Percentiles rank a stretch among this genome's conserved stretches.
phyloP scores from a whole-genome alignment of 2,113 vertebrate species.

The Heptranchias perlo region DNA sequence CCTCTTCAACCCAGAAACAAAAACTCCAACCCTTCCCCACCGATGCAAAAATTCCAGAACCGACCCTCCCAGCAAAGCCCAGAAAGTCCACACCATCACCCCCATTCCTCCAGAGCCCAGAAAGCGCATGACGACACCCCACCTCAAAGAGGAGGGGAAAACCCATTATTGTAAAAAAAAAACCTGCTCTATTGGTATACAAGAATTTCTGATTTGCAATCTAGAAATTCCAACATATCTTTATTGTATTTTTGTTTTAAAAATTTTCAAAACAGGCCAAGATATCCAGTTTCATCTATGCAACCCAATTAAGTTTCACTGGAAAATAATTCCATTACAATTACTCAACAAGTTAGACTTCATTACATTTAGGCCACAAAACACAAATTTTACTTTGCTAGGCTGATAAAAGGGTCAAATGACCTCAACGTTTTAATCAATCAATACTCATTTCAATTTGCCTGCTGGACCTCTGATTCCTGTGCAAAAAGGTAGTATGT shows the following conservation, averaged over 20 bases:
- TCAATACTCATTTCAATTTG: background rate
- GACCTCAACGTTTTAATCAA: background rate
- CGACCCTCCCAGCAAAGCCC: too few species aligned
- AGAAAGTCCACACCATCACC: too few species aligned
- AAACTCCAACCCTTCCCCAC: too few species aligned
- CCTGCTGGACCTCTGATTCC: background rate
- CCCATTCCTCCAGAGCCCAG: too few species aligned
- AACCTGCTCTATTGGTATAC: background rate
- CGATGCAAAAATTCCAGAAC: too few species aligned
- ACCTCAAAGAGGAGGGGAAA: too few species aligned
- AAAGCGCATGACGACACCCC: too few species aligned
- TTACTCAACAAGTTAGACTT: background rate
- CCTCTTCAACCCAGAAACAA: too few species aligned
- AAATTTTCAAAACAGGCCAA: background rate
- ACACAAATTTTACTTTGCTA: background rate
- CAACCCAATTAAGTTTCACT: background rate
- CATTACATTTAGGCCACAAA: background rate
- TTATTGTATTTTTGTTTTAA: background rate
- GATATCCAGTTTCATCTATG: background rate
- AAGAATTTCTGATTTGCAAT: background rate
- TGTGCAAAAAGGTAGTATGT: background rate
- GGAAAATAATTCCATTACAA: background rate
- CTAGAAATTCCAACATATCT: background rate
- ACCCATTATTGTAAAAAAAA: too few species aligned
- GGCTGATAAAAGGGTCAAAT: background rate